Percentiles rank a stretch among this genome's conserved stretches.
Evolutionary conservation across 2,113 vertebrate genomes (phyloP).

Genomic region (Rallus limicola): DNA sequence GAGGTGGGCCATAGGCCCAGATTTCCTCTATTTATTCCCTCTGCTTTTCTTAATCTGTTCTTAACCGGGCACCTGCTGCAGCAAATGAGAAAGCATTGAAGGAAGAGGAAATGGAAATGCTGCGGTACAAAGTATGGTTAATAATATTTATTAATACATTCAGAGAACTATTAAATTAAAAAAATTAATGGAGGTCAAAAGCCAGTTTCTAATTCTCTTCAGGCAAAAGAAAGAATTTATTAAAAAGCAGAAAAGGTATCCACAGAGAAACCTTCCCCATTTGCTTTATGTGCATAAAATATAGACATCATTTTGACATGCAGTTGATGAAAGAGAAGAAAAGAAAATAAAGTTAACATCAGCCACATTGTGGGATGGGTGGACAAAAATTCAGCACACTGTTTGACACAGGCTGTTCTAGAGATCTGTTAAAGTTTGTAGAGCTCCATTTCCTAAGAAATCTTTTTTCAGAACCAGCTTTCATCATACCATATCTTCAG

Average conservation of each 20-base stretch:
- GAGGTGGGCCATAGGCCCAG: background rate
- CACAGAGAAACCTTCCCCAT: background rate
- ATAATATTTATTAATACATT: constrained; percentile 23
- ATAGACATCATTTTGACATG: constrained; percentile 66
- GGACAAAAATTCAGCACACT: background rate
- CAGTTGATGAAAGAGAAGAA: constrained; percentile 50
- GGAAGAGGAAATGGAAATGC: constrained; percentile 33
- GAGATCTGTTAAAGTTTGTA: constrained; percentile 14
- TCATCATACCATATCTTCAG: background rate
- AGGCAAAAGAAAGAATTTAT: constrained; percentile 62
- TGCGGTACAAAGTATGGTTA: constrained; percentile 6
- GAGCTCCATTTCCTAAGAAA: background rate
- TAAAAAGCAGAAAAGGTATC: constrained; percentile 48
- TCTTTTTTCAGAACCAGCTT: background rate
- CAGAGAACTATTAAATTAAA: constrained; percentile 61
- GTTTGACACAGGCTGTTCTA: constrained; percentile 6
- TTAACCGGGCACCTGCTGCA: background rate
- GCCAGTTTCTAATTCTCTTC: constrained; percentile 60
- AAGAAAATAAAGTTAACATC: constrained; percentile 42
- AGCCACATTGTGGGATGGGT: background rate
- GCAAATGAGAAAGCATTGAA: background rate
- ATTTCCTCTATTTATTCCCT: constrained; percentile 4
- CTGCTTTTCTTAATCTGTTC: constrained; percentile 22
- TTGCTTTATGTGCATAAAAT: constrained; percentile 46
- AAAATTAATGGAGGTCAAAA: constrained; percentile 72